phyloP scores from a whole-genome alignment of 1,140 invertebrate species.

The Nixonia krombeini region DNA sequence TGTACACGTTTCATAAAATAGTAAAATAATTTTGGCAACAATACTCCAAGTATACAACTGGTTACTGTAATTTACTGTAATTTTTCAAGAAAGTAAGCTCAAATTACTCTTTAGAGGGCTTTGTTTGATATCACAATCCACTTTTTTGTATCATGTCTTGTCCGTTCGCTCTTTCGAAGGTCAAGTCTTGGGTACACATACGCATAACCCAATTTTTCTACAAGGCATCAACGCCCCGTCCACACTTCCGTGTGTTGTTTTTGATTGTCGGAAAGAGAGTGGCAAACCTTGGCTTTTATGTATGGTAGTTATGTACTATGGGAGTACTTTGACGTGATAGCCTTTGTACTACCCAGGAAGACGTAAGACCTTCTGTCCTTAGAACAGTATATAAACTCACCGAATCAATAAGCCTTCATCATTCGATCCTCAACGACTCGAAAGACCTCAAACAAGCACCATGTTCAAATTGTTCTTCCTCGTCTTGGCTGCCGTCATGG shows the following conservation, averaged over 20 bases:
- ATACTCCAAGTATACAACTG: too few relatives aligned
- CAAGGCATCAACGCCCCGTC: neutral
- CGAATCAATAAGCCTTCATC: constrained; percentile 53
- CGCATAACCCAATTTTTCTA: neutral
- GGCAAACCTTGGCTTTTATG: constrained; percentile 32
- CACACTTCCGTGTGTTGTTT: constrained; percentile 33
- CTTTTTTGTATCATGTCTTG: too few relatives aligned
- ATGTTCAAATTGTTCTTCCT: constrained; percentile 75
- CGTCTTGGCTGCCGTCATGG: constrained; percentile 67
- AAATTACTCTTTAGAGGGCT: too few relatives aligned
- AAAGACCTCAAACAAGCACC: constrained; percentile 68
- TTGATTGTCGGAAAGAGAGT: constrained; percentile 25
- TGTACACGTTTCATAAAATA: too few relatives aligned
- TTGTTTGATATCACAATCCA: too few relatives aligned
- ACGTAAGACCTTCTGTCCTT: constrained; percentile 5
- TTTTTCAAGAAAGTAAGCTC: too few relatives aligned
- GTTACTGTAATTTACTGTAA: too few relatives aligned
- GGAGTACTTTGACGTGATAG: too few relatives aligned
- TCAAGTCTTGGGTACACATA: neutral
- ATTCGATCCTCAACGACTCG: constrained; percentile 62
- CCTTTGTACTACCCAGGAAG: constrained; percentile 20
- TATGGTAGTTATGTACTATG: constrained; percentile 4
- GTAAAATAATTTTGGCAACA: too few relatives aligned
- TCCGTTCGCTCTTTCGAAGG: too few relatives aligned
- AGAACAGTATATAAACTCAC: constrained; percentile 34